Evolutionary conservation across 1,140 invertebrate genomes (phyloP), one percentile per base, ranked within the genome.

Genomic region (Heliconius hewitsoni): DNA sequence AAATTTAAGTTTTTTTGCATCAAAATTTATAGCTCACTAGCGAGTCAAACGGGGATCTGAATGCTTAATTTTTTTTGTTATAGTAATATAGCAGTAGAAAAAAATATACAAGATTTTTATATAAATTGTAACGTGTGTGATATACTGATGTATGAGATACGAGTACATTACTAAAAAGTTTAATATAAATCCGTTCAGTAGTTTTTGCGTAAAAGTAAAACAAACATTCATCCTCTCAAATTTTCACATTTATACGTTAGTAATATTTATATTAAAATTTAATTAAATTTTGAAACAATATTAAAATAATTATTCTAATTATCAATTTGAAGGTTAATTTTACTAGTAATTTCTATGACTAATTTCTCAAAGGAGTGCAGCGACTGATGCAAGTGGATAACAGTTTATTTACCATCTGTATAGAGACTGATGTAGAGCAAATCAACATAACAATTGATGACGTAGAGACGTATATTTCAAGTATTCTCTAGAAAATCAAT

Each of bases 401-500:
- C n/a, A 11, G n/a, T 60, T 6, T 60, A 60, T 60, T 60, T 60
- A 60, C 55, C n/a, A n/a, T 60, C 8, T 60, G 23, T 18, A 27
- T 60, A 60, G n/a, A 57, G 19, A 57, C 55, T 76, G 19, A 23
- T 37, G 55, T 66, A 27, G 57, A n/a, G n/a, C 57, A 19, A 39
- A 76, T 76, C 60, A 76, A 76, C 74, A 76, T 76, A 76, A 76
- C 27, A 76, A 76, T 66, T 66, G 74, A 42, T 76, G 55, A 57
- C 55, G 55, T 57, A n/a, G 50, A 57, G 8, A 57, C 19, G 55
- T 57, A 57, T 19, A 23, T 52, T 52, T 52, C 55, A 11, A 57
- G 55, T 57, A 57, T 23, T 57, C 55, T 57, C 19, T 57, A 57
- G 55, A 57, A 57, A n/a, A n/a, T 57, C 9, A 57, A 19, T 76